Evolutionary conservation across 2,797 vertebrate species (phyloP).

Genomic region (Okamejei kenojei): DNA sequence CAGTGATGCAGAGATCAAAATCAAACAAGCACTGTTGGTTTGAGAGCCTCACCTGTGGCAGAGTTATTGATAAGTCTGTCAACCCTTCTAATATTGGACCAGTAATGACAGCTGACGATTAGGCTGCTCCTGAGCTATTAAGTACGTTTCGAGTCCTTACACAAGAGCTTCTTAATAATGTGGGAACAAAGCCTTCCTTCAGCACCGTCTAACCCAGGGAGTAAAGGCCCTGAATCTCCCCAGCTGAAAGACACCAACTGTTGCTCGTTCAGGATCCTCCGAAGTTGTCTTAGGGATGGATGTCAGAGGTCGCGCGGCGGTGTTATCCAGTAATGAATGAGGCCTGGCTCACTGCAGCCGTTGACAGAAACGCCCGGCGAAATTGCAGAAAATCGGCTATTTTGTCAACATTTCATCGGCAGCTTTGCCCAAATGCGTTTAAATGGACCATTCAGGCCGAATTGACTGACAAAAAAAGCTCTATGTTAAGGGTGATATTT

Average conservation of each 20-base stretch:
- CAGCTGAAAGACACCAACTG: constrained; percentile 85
- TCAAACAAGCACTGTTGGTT: constrained; percentile 59
- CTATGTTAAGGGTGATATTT: constrained; percentile 77
- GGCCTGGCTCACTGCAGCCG: constrained; percentile 68
- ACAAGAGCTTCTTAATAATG: constrained; percentile 66
- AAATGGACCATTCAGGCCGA: constrained; percentile 69
- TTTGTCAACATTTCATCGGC: constrained; percentile 93
- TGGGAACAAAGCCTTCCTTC: constrained; percentile 79
- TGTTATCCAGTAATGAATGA: constrained; percentile 74
- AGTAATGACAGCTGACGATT: constrained; percentile 86
- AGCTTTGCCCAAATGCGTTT: constrained; percentile 72
- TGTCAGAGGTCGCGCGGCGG: constrained; percentile 73
- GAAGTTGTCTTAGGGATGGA: constrained; percentile 59
- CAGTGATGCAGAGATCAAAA: constrained; percentile 82
- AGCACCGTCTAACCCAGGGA: constrained; percentile 61
- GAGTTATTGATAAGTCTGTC: constrained; percentile 94
- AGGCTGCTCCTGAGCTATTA: constrained; percentile 83
- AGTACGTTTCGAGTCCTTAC: constrained; percentile 81
- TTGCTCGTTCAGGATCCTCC: constrained; percentile 66
- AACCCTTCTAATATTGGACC: constrained; percentile 85
- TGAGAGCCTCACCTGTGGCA: constrained; percentile 67
- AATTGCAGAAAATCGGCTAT: constrained; percentile 94
- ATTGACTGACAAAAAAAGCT: constrained; percentile 83
- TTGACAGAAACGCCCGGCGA: constrained; percentile 71
- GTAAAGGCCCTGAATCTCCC: constrained; percentile 60